Evolutionary conservation across 2,113 vertebrate species (phyloP), one percentile per base, ranked within the genome.

Genomic region (Tinamus guttatus): DNA sequence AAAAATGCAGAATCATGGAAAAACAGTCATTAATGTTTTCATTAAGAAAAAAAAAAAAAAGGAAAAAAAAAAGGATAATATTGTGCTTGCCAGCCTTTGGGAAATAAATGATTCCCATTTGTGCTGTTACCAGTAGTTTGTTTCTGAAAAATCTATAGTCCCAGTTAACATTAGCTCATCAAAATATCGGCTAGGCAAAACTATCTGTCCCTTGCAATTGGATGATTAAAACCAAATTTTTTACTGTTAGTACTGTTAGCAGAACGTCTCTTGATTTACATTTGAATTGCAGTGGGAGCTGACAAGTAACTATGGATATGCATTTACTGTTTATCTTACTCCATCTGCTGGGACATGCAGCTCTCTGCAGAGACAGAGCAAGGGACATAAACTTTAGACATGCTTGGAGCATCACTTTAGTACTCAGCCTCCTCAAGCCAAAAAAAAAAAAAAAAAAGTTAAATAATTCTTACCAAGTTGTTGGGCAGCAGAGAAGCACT

Each of bases 261-360:
- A 75, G 19, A 17, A 20, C 27, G 60, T 75, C 19, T 60, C 45
- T 19, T 60, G 65, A 17, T 88, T 94, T 71, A 14, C 22, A 9
- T 59, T 62, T 16, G 78, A 27, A 27, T 21, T 73, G 34, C 51
- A 51, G 18, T 49, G 45, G 18, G 24, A 91, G 38, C 18, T 19
- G 79, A 22, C 32, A 52, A 11, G 7, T 22, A 38, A 5, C 25
- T 30, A 24, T 21, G n/a, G 30, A 47, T 41, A 27, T 73, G 22
- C 30, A 36, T 81, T 91, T 82, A 58, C 52, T 94, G 43, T 77
- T 88, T 86, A n/a, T 36, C 82, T 90, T 85, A 75, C 80, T 76
- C 85, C 89, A 84, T 63, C 85, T 94, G 36, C 69, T 86, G 91
- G 91, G 83, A 81, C 32, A 16, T 28, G 13, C 28, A 77, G 60